Evolutionary conservation across 2,797 vertebrate genomes (phyloP), one percentile per base, ranked within the genome.

Genomic region (Anomalospiza imberbis): DNA sequence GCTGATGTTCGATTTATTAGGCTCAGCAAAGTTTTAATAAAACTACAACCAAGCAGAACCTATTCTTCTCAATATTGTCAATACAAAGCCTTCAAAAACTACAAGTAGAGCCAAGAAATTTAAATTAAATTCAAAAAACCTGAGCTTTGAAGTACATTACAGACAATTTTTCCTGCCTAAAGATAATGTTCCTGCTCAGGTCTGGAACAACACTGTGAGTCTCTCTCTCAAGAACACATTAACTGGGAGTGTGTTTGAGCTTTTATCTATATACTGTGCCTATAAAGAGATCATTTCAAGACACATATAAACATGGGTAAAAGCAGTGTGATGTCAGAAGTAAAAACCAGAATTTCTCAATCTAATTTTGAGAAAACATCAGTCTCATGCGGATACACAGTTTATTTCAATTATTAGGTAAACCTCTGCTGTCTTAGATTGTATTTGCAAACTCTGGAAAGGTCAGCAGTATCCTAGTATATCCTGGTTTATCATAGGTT

Each of bases 361-460:
- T 13, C 31, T 66, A 29, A 47, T 73, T 58, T 60, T 88, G 44
- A 93, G 60, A 85, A 88, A 65, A 82, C 28, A 55, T 72, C 24
- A 62, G 58, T 72, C 32, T 85, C 58, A 72, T 34, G 57, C 16
- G 63, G n/a, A 28, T 32, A 73, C 16, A 53, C 4, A 34, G 36
- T 78, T 83, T 74, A 91, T n/a, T 71, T 75, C 34, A 89, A 71
- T 85, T 92, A 68, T 45, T 53, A 91, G 13, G 32, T 54, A 93
- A 54, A 53, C 6, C 28, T 88, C 50, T 89, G 25, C 42, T 57
- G n/a, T 48, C 51, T 80, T 78, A 74, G 57, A 73, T 1, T 50
- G 20, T 36, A 79, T n/a, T 86, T 95, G 51, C 45, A 85, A 94
- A 90, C 20, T 57, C 36, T 50, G 32, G 25, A 96, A 95, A 92